Base-by-base conservation (phyloP, 2,888 invertebrate species). In the Ligdia adustata region DNA sequence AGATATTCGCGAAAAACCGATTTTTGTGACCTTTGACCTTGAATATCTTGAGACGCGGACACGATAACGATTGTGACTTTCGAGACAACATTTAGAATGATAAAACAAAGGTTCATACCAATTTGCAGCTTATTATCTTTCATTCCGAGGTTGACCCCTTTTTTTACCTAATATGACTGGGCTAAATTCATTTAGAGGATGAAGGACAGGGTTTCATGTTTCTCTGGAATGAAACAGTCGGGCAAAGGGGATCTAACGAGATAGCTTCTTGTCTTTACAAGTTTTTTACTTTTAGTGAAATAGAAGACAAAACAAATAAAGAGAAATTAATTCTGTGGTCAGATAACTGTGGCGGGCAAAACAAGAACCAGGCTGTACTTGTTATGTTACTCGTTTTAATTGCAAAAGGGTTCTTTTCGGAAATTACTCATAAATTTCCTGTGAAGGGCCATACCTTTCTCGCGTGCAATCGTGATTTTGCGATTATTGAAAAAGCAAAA, bases 321-420 rank as follows among this genome's bases (percentile, higher is more conserved):
- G 6, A 39, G 12, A 39, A 39, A 29, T 29, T 27, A 39, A 39
- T 39, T 18, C 16, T 39, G 29, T 39, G 39, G 29, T 39, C 28
- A 27, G 39, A 29, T 39, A 39, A 39, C 29, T 39, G 39, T 39
- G 27, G 28, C 9, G 39, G 39, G 18, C 26, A 26, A 26, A 26
- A 26, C 11, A 26, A 26, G 26, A 26, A 26, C 26, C 9, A 26
- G 26, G 11, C 37, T 39, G 39, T 28, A 29, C 39, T 39, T 12
- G 37, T 14, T 24, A 37, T 37, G 37, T 24, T 39, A 13, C 39
- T 39, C 29, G 39, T 28, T 39, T 39, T 39, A 39, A 39, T 39
- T 39, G 39, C 39, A 29, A 39, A 39, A 28, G 39, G 34, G n/a
- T 39, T 39, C 28, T 39, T 39, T 39, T 18, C 39, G 28, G 29